Evolutionary conservation across 2,797 vertebrate genomes (phyloP), one percentile per base, ranked within the genome.

Genomic region (Clarias laeviceps): DNA sequence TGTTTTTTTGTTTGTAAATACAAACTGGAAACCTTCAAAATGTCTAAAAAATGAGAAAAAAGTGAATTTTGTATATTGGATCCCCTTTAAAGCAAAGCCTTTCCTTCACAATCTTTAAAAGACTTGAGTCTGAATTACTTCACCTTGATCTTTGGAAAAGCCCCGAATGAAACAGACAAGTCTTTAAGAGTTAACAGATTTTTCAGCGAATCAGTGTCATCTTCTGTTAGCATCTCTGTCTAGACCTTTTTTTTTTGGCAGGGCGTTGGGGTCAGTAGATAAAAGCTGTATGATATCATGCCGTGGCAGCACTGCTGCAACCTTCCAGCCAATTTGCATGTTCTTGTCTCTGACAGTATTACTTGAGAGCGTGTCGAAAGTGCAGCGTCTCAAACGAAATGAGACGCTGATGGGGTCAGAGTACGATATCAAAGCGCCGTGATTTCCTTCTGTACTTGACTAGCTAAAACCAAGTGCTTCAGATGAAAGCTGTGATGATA

Each of bases 201-300:
- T 70, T 62, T n/a, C 54, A 59, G 72, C 78, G 84, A 73, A 73
- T 79, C 32, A 22, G 84, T 74, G 86, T 86, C 83, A 73, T 57
- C 74, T n/a, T 84, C 50, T 27, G 56, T 84, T 84, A 79, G 59
- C 18, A 8, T 88, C 70, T 89, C 74, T 79, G 34, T 17, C 24
- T 29, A 54, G 14, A 27, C 5, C 9, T 22, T 27, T 32, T 76
- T 57, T 29, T 76, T 56, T 34, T 2, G 3, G 0, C 20, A 2
- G 20, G 61, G 45, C 11, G 45, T 50, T 50, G 45, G 45, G 45
- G 45, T 74, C 73, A 29, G 50, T 56, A 34, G 17, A 37, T 37
- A 78, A 61, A 78, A 78, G 56, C 20, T 40, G 12, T 22, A 61
- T 61, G 22, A 37, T 62, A 83, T 85, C 86, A 85, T 83, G 73